These are phyloP conservation scores for Elysia chlorotica DNA, from an alignment of 1,140 invertebrate genomes.

Conservation along the genomic window DNA sequence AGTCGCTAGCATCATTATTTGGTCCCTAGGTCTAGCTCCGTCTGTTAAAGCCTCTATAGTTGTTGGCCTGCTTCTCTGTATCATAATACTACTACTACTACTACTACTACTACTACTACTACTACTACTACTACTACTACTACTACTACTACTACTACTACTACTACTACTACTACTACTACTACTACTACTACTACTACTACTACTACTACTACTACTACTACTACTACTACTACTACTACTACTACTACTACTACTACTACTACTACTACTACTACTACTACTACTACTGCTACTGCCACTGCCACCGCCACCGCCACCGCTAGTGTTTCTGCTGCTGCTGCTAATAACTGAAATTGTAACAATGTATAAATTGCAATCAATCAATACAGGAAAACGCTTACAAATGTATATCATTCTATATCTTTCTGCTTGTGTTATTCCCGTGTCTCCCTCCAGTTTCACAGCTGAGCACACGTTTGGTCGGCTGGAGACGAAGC, in stretches of 20 bases:
- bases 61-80: not conserved
- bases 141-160: not conserved
- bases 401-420: no score
- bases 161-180: conserved; percentile 18
- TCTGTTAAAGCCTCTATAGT: not conserved
- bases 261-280: not conserved
- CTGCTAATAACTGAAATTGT: conserved; percentile 2
- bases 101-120: conserved; percentile 10
- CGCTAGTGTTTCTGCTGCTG: conserved; percentile 2
- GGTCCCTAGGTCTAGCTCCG: no score
- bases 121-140: conserved; percentile 7
- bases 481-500: conserved; percentile 58
- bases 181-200: conserved; percentile 9
- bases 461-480: conserved; percentile 59
- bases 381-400: no score
- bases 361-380: no score
- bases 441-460: conserved; percentile 22
- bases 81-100: not conserved
- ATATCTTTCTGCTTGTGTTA: not conserved
- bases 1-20: no score
- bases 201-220: conserved; percentile 8
- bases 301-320: not conserved
- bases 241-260: conserved; percentile 1
- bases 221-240: conserved; percentile 16
- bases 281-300: not conserved